phyloP scores from a whole-genome alignment of 2,888 invertebrate species.

The Saturnia japonica region DNA sequence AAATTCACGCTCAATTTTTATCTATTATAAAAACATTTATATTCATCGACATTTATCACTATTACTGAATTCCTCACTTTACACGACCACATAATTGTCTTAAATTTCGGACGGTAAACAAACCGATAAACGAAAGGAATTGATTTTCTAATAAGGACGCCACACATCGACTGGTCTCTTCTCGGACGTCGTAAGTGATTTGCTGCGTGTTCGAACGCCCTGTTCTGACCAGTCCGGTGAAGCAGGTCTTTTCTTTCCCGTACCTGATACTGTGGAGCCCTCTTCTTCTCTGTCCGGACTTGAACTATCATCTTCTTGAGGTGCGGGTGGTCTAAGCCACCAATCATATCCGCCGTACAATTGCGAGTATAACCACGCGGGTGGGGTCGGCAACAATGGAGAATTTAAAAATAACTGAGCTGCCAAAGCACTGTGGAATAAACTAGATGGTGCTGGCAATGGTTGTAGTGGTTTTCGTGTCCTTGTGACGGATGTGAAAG shows the following conservation, averaged over 20 bases:
- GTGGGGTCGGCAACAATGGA: slow-evolving; percentile 88
- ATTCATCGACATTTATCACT: slow-evolving; percentile 67
- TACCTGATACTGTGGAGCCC: slow-evolving; percentile 62
- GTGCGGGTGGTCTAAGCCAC: slow-evolving; percentile 82
- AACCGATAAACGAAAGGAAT: slow-evolving; percentile 37
- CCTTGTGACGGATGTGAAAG: slow-evolving; percentile 79
- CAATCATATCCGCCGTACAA: slow-evolving; percentile 87
- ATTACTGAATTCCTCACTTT: slow-evolving; percentile 55
- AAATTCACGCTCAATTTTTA: slow-evolving; percentile 74
- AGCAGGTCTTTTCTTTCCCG: slow-evolving; percentile 76
- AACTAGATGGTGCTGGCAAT: slow-evolving; percentile 71
- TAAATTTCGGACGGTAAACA: slow-evolving; percentile 57
- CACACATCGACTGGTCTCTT: slow-evolving; percentile 87
- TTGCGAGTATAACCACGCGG: slow-evolving; percentile 90
- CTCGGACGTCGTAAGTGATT: slow-evolving; percentile 69
- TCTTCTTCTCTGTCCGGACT: slow-evolving; percentile 75
- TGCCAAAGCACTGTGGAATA: slow-evolving; percentile 79
- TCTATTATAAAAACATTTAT: slow-evolving; percentile 74
- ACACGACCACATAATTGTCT: slow-evolving; percentile 43
- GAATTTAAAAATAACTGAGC: slow-evolving; percentile 89
- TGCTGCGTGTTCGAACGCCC: slow-evolving; percentile 71
- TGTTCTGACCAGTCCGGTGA: slow-evolving; percentile 79
- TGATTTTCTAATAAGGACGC: slow-evolving; percentile 85
- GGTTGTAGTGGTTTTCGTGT: slow-evolving; percentile 73
- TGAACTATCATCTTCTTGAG: slow-evolving; percentile 70